Evolutionary conservation across 2,888 invertebrate species (phyloP).

Genomic region (Xylota sylvarum): DNA sequence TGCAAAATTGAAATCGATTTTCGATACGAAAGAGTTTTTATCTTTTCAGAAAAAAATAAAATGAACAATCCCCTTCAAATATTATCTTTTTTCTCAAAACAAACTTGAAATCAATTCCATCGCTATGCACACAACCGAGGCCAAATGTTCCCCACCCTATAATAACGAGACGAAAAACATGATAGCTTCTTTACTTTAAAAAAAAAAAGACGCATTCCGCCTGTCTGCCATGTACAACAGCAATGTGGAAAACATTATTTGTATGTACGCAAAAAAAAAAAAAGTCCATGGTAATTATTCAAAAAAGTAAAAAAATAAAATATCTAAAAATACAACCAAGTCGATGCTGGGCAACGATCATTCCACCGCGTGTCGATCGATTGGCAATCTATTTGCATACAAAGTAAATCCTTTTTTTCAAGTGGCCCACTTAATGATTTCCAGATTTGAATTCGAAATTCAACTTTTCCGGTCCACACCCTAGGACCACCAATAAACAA

Average conservation of each 20-base stretch:
- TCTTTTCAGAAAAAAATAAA: too few relatives aligned
- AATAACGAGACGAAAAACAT: conserved; percentile 29
- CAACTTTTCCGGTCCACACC: conserved; percentile 2
- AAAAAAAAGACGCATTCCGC: background rate
- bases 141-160: conserved; percentile 3
- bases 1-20: too few relatives aligned
- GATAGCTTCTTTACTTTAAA: conserved; percentile 18
- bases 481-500: conserved; percentile 32
- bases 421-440: conserved; percentile 20
- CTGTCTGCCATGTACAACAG: background rate
- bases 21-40: too few relatives aligned
- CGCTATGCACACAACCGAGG: background rate
- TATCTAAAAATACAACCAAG: conserved; percentile 30
- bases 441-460: conserved; percentile 25
- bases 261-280: conserved; percentile 11
- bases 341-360: background rate
- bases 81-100: background rate
- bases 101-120: background rate
- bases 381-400: background rate
- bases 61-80: too few relatives aligned
- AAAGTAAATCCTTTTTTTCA: conserved; percentile 8
- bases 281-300: conserved; percentile 27
- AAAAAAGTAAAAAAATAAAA: conserved; percentile 22
- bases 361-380: background rate
- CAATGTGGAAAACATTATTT: conserved; percentile 47